Evolutionary conservation across 2,113 vertebrate species (phyloP).

Genomic region (Tapirus terrestris): DNA sequence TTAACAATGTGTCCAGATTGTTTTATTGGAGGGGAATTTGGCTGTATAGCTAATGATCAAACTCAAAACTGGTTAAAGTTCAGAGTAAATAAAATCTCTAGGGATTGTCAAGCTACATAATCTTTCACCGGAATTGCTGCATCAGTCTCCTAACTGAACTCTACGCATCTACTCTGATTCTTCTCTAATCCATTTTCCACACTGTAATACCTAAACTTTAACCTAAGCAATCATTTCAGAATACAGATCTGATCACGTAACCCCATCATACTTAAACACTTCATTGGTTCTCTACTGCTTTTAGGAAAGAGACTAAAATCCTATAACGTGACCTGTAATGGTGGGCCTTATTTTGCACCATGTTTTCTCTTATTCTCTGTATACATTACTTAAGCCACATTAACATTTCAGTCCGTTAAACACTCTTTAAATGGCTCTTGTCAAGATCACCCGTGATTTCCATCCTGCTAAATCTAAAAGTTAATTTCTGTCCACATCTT

Average conservation of each 20-base stretch:
- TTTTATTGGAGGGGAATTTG: constrained; percentile 41
- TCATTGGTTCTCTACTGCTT: neutral
- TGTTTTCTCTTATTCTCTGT: constrained; percentile 3
- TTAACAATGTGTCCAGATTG: constrained; percentile 21
- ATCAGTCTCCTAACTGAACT: neutral
- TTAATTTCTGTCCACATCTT: neutral
- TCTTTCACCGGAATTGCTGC: neutral
- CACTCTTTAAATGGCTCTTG: neutral
- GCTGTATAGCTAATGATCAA: neutral
- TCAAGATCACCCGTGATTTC: neutral
- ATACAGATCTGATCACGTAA: neutral
- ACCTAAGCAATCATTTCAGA: neutral
- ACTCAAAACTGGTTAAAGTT: constrained; percentile 58
- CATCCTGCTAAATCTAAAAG: neutral
- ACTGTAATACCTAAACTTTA: neutral
- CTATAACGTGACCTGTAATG: neutral
- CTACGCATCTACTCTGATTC: neutral
- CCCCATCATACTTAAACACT: neutral
- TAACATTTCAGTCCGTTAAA: constrained; percentile 39
- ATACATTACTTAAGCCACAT: neutral
- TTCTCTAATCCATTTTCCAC: neutral
- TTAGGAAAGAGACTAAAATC: constrained; percentile 29
- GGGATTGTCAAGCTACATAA: neutral
- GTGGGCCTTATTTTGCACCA: neutral
- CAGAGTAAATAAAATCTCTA: constrained; percentile 31